Evolutionary conservation across 2,888 invertebrate species (phyloP).

Genomic region (Cephus runcator): DNA sequence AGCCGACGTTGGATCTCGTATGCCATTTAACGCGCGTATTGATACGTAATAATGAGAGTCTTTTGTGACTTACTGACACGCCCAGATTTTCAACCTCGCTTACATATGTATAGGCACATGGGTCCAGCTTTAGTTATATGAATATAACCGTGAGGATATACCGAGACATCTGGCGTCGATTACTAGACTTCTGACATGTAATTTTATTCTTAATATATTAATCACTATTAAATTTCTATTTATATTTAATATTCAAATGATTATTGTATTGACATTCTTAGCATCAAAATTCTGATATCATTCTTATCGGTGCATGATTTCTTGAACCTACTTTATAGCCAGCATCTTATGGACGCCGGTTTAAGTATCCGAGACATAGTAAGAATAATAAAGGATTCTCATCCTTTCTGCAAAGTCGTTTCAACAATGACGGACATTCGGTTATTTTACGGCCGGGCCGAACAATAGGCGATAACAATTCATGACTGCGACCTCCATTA

Average conservation of each 20-base stretch:
- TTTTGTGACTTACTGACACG: conserved; percentile 40
- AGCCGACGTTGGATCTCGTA: not conserved
- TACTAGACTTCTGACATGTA: too few relatives aligned
- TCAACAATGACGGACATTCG: conserved; percentile 18
- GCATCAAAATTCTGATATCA: not conserved
- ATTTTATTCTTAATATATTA: not conserved
- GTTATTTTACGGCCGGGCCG: conserved; percentile 48
- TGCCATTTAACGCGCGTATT: conserved; percentile 53
- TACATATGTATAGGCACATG: not conserved
- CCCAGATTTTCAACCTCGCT: not conserved
- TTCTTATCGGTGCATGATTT: not conserved
- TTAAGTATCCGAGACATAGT: not conserved
- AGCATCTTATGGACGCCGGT: not conserved
- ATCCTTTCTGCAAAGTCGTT: not conserved
- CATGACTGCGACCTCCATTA: conserved; percentile 43
- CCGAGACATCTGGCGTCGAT: not conserved
- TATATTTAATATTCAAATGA: not conserved
- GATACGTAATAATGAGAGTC: conserved; percentile 60
- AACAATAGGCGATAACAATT: conserved; percentile 59
- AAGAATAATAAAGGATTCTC: not conserved
- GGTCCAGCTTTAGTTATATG: not conserved
- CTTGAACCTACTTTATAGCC: not conserved
- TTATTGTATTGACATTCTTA: not conserved
- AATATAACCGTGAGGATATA: not conserved
- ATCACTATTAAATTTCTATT: not conserved